phyloP scores from a whole-genome alignment of 2,113 vertebrate species.

The Mionectes macconnelli region DNA sequence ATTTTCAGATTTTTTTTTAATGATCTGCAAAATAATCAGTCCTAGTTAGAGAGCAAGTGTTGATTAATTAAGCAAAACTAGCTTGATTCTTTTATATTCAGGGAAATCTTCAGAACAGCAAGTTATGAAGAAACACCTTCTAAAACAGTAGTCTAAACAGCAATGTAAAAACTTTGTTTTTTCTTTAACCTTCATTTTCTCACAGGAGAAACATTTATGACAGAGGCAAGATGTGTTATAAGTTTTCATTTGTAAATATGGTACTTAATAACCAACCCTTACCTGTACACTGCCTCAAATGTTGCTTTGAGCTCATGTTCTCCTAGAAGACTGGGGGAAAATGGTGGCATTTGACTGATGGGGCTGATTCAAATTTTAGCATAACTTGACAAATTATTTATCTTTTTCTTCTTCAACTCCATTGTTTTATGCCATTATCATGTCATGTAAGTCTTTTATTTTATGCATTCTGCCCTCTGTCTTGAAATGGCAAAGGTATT shows the following conservation, averaged over 20 bases:
- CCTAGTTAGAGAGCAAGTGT: neutral
- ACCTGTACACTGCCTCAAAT: neutral
- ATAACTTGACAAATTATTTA: neutral
- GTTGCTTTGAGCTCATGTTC: neutral
- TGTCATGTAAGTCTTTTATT: neutral
- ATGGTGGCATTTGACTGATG: neutral
- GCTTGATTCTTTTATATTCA: conserved; percentile 22
- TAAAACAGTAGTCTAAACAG: neutral
- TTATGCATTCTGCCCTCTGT: neutral
- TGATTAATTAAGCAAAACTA: conserved; percentile 36
- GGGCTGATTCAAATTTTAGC: neutral
- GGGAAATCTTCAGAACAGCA: conserved; percentile 16
- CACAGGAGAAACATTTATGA: neutral
- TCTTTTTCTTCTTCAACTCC: neutral
- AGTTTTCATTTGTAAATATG: neutral
- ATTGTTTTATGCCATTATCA: neutral
- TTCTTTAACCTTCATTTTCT: neutral
- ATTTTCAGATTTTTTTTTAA: neutral
- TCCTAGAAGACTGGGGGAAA: neutral
- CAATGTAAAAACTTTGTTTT: neutral
- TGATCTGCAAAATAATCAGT: neutral
- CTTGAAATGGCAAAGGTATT: neutral
- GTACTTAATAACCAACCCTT: neutral
- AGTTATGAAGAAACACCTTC: neutral
- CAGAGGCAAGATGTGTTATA: neutral